phyloP scores from a whole-genome alignment of 2,113 vertebrate species.

The Corythornis madagascariensis region DNA sequence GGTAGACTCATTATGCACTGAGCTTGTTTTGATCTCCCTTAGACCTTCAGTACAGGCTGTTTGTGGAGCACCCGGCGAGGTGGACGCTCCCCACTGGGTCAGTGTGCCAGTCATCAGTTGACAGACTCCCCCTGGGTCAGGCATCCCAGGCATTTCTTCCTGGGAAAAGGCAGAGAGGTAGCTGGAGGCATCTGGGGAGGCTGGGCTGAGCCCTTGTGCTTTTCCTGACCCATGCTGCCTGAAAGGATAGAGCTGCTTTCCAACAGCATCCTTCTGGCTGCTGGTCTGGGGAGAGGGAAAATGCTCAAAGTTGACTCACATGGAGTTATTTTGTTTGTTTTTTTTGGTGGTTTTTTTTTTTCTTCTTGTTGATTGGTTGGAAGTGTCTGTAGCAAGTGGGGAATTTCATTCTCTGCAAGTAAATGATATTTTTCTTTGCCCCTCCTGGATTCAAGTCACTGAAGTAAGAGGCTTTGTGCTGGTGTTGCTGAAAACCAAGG shows the following conservation, averaged over 20 bases:
- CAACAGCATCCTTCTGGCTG: accelerated
- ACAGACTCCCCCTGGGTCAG: no score
- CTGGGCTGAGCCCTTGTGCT: neutral
- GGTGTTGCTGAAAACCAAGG: neutral
- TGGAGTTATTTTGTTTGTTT: neutral
- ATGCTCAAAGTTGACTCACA: neutral
- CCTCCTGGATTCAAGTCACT: neutral
- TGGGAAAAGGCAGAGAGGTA: neutral
- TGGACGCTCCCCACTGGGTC: accelerated
- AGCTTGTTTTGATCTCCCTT: neutral
- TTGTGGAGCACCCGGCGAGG: neutral
- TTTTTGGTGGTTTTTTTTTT: neutral
- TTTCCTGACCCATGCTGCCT: accelerated
- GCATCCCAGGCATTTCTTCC: no score
- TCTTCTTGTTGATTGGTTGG: neutral
- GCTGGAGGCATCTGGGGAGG: neutral
- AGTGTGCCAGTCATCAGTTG: no score
- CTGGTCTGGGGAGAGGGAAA: neutral
- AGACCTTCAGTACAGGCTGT: neutral
- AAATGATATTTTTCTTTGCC: neutral
- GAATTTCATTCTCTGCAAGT: neutral
- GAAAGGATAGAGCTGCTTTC: neutral
- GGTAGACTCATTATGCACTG: neutral
- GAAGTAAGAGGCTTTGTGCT: neutral
- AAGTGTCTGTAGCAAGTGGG: neutral